phyloP scores from a whole-genome alignment of 2,113 vertebrate genomes.

The Indicator indicator region DNA sequence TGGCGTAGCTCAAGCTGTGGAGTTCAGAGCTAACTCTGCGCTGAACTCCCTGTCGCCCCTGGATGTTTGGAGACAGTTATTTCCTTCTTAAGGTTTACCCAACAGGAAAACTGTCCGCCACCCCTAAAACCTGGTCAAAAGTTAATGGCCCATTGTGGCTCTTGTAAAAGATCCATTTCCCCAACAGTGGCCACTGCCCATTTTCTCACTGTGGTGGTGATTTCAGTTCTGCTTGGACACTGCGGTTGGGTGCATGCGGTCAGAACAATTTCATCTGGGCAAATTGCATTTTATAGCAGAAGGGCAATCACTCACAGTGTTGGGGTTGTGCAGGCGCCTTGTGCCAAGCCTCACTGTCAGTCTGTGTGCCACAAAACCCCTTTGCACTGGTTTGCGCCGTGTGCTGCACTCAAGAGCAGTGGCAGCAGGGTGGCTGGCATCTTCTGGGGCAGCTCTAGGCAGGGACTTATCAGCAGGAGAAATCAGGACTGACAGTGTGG shows the following conservation, averaged over 20 bases:
- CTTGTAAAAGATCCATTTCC: background rate
- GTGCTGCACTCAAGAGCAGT: rapidly evolving
- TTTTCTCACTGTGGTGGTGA: rapidly evolving
- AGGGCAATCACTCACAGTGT: rapidly evolving
- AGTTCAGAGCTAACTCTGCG: background rate
- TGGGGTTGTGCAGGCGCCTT: background rate
- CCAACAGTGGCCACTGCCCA: background rate
- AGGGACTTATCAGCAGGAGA: background rate
- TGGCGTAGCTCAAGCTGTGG: background rate
- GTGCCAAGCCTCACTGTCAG: rapidly evolving
- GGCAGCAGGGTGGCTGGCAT: rapidly evolving
- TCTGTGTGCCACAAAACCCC: background rate
- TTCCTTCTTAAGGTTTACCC: constrained; percentile 17
- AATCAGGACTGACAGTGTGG: rapidly evolving
- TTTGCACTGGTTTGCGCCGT: rapidly evolving
- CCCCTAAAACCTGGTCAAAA: background rate
- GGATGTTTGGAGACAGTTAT: constrained; percentile 30
- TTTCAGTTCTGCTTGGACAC: rapidly evolving
- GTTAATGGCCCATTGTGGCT: background rate
- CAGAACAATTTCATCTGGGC: background rate
- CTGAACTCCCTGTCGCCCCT: background rate
- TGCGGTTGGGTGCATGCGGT: rapidly evolving
- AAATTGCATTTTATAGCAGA: background rate
- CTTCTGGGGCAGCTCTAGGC: background rate
- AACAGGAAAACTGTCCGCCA: constrained; percentile 24